Percentiles rank a stretch among this genome's conserved stretches.
These are phyloP conservation scores for Drosophila azteca DNA, from an alignment of 1,140 invertebrate genomes.

Conservation along the genomic window DNA sequence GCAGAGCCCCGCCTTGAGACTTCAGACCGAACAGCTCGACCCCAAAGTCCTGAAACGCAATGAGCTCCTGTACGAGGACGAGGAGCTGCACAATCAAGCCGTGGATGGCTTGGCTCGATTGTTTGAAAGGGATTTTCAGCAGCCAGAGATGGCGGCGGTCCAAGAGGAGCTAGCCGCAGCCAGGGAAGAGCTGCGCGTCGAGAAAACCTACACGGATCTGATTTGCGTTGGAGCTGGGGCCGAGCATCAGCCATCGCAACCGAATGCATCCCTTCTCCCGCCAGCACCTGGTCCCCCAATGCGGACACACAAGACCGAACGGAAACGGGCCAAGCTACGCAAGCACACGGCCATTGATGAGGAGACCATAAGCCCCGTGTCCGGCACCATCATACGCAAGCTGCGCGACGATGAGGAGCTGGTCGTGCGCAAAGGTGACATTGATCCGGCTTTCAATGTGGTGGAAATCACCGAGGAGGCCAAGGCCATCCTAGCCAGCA, in stretches of 20 bases:
- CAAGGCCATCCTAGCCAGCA: constrained; percentile 95
- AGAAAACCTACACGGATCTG: constrained; percentile 85
- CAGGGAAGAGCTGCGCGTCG: constrained; percentile 11
- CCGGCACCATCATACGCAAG: constrained; percentile 96
- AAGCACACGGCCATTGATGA: constrained; percentile 94
- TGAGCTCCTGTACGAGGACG: constrained; percentile 76
- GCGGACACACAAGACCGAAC: constrained; percentile 75
- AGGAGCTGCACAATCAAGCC: constrained; percentile 76
- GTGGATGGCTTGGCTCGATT: constrained; percentile 76
- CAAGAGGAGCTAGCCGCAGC: constrained; percentile 45
- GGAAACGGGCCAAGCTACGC: constrained; percentile 88
- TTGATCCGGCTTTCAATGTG: constrained; percentile 98
- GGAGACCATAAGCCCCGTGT: constrained; percentile 98
- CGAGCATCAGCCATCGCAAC: constrained; percentile 66
- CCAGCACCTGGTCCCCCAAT: constrained; percentile 17
- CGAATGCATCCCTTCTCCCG: constrained; percentile 37
- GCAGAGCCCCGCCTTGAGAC: constrained; percentile 16
- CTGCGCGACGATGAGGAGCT: constrained; percentile 91
- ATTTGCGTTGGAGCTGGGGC: constrained; percentile 65
- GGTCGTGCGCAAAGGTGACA: constrained; percentile 94
- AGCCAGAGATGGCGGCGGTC: constrained; percentile 11
- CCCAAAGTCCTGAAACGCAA: constrained; percentile 67
- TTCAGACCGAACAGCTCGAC: constrained; percentile 36
- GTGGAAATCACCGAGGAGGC: constrained; percentile 98
- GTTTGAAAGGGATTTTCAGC: constrained; percentile 69